A percentile compares a stretch with the other conserved stretches of the same genome.
These are phyloP conservation scores for Drosophila cardini DNA, from an alignment of 1,140 invertebrate genomes.

Conservation along the genomic window DNA sequence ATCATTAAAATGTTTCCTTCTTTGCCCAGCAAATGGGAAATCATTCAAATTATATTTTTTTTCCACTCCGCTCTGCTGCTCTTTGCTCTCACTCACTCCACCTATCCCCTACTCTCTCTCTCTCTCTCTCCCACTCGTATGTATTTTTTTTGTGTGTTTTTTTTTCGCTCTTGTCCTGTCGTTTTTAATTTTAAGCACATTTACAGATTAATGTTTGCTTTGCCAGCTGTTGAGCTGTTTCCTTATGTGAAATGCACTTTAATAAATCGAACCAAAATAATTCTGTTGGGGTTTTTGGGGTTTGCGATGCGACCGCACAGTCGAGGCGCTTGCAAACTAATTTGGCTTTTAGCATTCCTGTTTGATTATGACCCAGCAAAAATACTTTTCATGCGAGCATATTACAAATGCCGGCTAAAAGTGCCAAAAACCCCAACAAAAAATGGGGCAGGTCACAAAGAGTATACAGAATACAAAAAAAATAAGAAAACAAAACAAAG, in stretches of 20 bases:
- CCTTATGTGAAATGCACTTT: slow-evolving; percentile 32
- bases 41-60: slow-evolving; percentile 74
- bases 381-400: slow-evolving; percentile 38
- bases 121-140: background rate
- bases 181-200: slow-evolving; percentile 42
- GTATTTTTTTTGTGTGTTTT: slow-evolving; percentile 12
- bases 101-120: background rate
- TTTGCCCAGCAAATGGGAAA: slow-evolving; percentile 64
- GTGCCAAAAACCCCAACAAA: slow-evolving; percentile 37
- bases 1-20: slow-evolving; percentile 71
- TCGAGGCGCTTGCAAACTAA: slow-evolving; percentile 33
- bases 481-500: slow-evolving; percentile 24
- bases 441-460: slow-evolving; percentile 40
- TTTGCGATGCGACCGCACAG: slow-evolving; percentile 35
- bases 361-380: slow-evolving; percentile 24
- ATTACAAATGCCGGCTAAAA: slow-evolving; percentile 34
- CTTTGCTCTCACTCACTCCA: background rate
- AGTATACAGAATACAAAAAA: slow-evolving; percentile 30
- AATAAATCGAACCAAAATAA: slow-evolving; percentile 65
- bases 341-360: slow-evolving; percentile 28
- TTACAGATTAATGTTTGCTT: slow-evolving; percentile 42
- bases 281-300: slow-evolving; percentile 25
- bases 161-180: slow-evolving; percentile 13
- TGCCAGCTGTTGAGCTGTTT: background rate
- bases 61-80: background rate